Conservation (phyloP, 2,888 invertebrate genomes). For the Chymomyza procnemis region DNA sequence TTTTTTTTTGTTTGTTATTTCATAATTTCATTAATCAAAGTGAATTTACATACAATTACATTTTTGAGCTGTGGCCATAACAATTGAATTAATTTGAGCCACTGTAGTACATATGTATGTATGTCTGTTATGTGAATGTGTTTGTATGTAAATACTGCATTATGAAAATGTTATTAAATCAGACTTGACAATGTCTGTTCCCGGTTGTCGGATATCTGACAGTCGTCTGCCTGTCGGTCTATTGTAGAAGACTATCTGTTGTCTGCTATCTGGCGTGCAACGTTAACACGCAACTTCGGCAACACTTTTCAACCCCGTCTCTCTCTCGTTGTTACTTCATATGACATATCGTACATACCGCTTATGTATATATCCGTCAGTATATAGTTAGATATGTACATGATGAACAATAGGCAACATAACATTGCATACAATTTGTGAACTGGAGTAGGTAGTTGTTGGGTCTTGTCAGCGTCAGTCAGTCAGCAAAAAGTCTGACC, state of each 20-base stretch:
- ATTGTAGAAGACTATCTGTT: background rate
- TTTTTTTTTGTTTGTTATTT: background rate
- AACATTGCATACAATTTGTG: background rate
- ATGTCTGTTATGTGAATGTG: no score
- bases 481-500: conserved; percentile 59
- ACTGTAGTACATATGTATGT: background rate
- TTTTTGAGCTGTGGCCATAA: conserved; percentile 18
- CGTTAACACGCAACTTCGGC: conserved; percentile 32
- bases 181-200: conserved; percentile 14
- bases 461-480: conserved; percentile 30
- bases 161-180: conserved; percentile 37
- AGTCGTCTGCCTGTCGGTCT: background rate
- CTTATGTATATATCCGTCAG: background rate
- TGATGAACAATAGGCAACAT: background rate
- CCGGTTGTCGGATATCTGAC: background rate
- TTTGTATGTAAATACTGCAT: conserved; percentile 6
- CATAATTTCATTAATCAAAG: conserved; percentile 34
- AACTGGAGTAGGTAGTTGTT: background rate
- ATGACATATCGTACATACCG: background rate
- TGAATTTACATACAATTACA: conserved; percentile 22
- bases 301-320: conserved; percentile 30
- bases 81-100: conserved; percentile 57
- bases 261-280: background rate
- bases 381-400: background rate
- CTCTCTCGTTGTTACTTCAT: conserved; percentile 38